Evolutionary conservation across 2,888 invertebrate genomes (phyloP).

Genomic region (Cheilosia grossa): DNA sequence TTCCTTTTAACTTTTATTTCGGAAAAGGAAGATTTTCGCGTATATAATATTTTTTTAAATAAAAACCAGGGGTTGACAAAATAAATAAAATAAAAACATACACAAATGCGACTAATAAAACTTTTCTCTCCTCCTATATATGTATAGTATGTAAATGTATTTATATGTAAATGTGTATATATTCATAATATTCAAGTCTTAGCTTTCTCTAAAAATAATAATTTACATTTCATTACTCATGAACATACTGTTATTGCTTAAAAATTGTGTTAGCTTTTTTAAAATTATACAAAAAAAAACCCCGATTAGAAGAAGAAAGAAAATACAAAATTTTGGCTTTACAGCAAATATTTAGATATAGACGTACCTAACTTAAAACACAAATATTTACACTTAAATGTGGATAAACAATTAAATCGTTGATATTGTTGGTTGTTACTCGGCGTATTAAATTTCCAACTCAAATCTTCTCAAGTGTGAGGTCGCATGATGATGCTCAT

Average conservation of each 20-base stretch:
- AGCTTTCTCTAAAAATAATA: constrained; percentile 52
- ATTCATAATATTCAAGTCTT: constrained; percentile 43
- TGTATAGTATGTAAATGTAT: constrained; percentile 23
- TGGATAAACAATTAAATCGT: constrained; percentile 30
- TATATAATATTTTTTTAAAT: constrained; percentile 32
- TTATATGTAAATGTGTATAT: constrained; percentile 35
- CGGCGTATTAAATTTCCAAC: constrained; percentile 81
- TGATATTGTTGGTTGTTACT: constrained; percentile 30
- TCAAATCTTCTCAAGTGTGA: constrained; percentile 87
- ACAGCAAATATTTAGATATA: constrained; percentile 21
- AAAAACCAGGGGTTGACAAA: constrained; percentile 67
- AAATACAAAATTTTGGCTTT: constrained; percentile 60
- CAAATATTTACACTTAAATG: constrained; percentile 23
- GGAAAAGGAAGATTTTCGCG: constrained; percentile 53
- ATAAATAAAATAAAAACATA: constrained; percentile 69
- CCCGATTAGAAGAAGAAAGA: constrained; percentile 41
- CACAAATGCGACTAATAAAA: constrained; percentile 56
- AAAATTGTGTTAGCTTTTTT: constrained; percentile 33
- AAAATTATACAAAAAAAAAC: constrained; percentile 13
- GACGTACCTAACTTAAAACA: constrained; percentile 35
- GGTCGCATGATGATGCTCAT: constrained; percentile 83
- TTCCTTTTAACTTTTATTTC: constrained; percentile 62
- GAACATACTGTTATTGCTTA: too few species aligned
- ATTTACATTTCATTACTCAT: constrained; percentile 48
- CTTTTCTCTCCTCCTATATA: constrained; percentile 37